A percentile compares a stretch with the other conserved stretches of the same genome.
Conservation (phyloP, 2,797 vertebrate genomes). For the Gymnoscopelus braueri region DNA sequence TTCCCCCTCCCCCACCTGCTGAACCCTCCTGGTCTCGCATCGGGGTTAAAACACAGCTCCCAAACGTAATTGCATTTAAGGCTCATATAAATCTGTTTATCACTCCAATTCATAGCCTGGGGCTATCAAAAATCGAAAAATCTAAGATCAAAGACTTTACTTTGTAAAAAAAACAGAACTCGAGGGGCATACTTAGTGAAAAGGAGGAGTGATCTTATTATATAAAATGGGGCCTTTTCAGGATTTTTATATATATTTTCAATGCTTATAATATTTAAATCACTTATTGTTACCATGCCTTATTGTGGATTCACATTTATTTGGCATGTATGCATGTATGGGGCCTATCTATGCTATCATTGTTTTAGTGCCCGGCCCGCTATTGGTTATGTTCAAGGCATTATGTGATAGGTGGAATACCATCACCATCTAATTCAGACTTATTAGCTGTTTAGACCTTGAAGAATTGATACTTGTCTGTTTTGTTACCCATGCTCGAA, state of each 20-base stretch:
- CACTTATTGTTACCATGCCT: too few species aligned
- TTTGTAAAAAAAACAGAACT: slow-evolving; percentile 40
- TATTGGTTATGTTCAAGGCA: too few species aligned
- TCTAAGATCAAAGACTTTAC: slow-evolving; percentile 66
- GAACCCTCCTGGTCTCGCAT: slow-evolving; percentile 63
- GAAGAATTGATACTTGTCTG: too few species aligned
- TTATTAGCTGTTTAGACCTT: too few species aligned
- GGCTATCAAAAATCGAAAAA: slow-evolving; percentile 52
- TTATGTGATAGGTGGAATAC: too few species aligned
- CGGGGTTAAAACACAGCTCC: slow-evolving; percentile 56
- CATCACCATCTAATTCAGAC: too few species aligned
- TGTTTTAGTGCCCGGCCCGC: too few species aligned
- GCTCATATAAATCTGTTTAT: slow-evolving; percentile 72
- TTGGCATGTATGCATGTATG: too few species aligned
- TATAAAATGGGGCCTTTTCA: neutral
- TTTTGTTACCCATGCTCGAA: too few species aligned
- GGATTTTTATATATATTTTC: slow-evolving; percentile 15
- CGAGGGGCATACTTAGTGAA: slow-evolving; percentile 39
- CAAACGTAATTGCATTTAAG: slow-evolving; percentile 69
- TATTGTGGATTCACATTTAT: too few species aligned
- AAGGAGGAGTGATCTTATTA: slow-evolving; percentile 26
- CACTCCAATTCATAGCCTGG: slow-evolving; percentile 64
- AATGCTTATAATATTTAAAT: too few species aligned
- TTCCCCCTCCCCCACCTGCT: slow-evolving; percentile 19
- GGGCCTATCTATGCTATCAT: too few species aligned